phyloP scores from a whole-genome alignment of 2,797 vertebrate species.

The Glyptemys insculpta region DNA sequence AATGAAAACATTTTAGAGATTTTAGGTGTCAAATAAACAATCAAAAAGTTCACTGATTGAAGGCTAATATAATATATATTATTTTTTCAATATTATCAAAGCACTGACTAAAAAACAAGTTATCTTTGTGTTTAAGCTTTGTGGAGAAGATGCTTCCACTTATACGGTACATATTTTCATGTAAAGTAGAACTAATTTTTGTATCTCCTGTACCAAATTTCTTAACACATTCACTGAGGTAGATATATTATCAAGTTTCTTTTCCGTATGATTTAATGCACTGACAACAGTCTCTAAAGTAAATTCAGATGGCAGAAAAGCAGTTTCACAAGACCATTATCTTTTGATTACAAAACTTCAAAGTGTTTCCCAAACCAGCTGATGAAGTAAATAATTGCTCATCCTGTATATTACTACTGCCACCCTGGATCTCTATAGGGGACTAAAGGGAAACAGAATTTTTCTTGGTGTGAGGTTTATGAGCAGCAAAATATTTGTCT shows the following conservation, averaged over 20 bases:
- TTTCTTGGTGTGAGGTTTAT: slow-evolving; percentile 72
- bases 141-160: not conserved
- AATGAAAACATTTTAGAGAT: slow-evolving; percentile 9
- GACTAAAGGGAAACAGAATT: slow-evolving; percentile 73
- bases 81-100: not conserved
- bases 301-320: slow-evolving; percentile 64
- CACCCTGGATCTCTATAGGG: slow-evolving; percentile 66
- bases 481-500: slow-evolving; percentile 67
- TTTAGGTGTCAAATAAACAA: not conserved
- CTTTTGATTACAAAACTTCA: slow-evolving; percentile 75
- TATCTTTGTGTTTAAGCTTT: slow-evolving; percentile 41
- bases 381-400: slow-evolving; percentile 76
- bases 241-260: slow-evolving; percentile 58
- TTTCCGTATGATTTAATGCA: slow-evolving; percentile 69
- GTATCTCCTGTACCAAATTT: slow-evolving; percentile 28
- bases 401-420: slow-evolving; percentile 68
- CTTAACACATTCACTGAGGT: slow-evolving; percentile 36
- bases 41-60: not conserved
- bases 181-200: slow-evolving; percentile 21
- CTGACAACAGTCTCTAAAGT: slow-evolving; percentile 63
- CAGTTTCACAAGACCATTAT: slow-evolving; percentile 69
- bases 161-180: slow-evolving; percentile 2
- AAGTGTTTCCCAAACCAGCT: slow-evolving; percentile 71
- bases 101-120: not conserved
- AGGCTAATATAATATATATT: not conserved